Base-by-base conservation (phyloP, 2,113 vertebrate genomes). In the Burhinus bistriatus region DNA sequence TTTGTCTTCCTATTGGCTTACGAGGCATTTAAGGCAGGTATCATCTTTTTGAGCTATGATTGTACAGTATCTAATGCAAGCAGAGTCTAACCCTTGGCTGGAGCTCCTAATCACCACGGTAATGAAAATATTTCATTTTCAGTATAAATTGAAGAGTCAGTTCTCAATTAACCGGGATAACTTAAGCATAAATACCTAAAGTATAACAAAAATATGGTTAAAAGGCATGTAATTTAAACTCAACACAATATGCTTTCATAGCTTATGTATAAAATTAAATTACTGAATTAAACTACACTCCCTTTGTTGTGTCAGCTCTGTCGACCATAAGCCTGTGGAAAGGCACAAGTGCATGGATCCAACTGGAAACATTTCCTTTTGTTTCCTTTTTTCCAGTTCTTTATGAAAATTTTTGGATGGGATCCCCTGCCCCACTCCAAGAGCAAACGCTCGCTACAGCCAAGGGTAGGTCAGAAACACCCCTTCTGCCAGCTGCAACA, bases 21-120 rank as follows among this genome's bases (percentile, higher is more conserved):
- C 13, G 69, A 94, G 49, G 84, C 61, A 66, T 83, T 95, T 85
- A 91, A 91, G 70, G 84, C 70, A 97, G 87, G 73, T 76, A 70
- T 76, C 83, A 79, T 81, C 68, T 76, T 68, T 87, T 11, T 90
- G 81, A 93, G 78, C 30, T 91, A 40, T 40, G 69, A 34, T 1
- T 64, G 77, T 40, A 49, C 47, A 27, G 65, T 87, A 96, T 79
- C 95, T 93, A 61, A 36, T 61, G 36, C 64, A 93, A 71, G 17
- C 93, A 89, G 84, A 89, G 73, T 8, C 73, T 69, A 95, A 91
- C 44, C 65, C 84, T 85, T 91, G 52, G 73, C 77, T 96, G 49
- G 57, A 94, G 40, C 38, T 57, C 89, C 93, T 93, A 44, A 91
- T 93, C 81, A 68, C 40, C 16, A 23, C 2, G 0, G 30, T 61